Evolutionary conservation across 2,888 invertebrate genomes (phyloP).

Genomic region (Leptothorax acervorum): DNA sequence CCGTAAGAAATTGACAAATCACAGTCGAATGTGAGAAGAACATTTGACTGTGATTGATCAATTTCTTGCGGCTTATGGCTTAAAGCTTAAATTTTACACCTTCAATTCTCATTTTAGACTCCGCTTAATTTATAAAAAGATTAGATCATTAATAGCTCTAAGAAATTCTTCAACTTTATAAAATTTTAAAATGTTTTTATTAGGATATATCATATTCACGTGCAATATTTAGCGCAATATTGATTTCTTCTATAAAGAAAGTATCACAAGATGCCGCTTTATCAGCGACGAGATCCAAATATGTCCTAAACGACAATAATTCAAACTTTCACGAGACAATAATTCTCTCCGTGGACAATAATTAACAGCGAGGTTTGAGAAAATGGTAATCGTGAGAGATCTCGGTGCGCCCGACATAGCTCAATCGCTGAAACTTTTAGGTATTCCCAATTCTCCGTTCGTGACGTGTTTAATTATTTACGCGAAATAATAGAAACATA

Average conservation of each 20-base stretch:
- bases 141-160: not conserved
- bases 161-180: slow-evolving; percentile 15
- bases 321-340: slow-evolving; percentile 52
- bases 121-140: not conserved
- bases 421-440: slow-evolving; percentile 82
- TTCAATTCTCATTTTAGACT: no score
- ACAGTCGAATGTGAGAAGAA: no score
- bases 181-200: not conserved
- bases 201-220: not conserved
- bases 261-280: not conserved
- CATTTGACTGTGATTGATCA: no score
- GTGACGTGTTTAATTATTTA: slow-evolving; percentile 21
- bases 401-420: slow-evolving; percentile 58
- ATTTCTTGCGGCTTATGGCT: no score
- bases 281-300: slow-evolving; percentile 26
- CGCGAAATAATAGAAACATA: slow-evolving; percentile 65
- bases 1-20: no score
- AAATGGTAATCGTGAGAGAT: slow-evolving; percentile 7
- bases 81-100: no score
- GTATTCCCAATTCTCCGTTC: slow-evolving; percentile 59
- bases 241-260: slow-evolving; percentile 6
- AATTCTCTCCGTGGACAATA: slow-evolving; percentile 57
- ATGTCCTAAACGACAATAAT: slow-evolving; percentile 46
- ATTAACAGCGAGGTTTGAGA: slow-evolving; percentile 25
- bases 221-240: slow-evolving; percentile 6